These are phyloP conservation scores for Salpingus planirostris DNA, from an alignment of 2,888 invertebrate species.

Conservation along the genomic window DNA sequence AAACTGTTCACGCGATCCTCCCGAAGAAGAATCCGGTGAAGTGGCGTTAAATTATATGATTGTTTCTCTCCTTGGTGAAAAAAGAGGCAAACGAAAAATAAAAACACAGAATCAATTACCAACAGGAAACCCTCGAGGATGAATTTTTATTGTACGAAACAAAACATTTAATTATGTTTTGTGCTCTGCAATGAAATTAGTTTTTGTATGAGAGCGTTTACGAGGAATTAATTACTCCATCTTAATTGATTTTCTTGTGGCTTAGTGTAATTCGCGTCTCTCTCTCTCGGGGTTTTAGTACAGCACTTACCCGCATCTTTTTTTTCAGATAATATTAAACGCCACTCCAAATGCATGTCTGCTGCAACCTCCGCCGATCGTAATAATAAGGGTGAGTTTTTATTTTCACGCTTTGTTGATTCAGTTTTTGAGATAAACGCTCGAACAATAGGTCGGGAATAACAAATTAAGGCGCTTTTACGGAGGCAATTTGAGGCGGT, in stretches of 20 bases:
- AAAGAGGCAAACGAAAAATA: too few species aligned
- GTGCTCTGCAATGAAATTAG: conserved; percentile 36
- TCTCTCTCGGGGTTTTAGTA: conserved; percentile 27
- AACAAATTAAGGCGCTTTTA: conserved; percentile 26
- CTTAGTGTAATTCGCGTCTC: conserved; percentile 29
- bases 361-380: conserved; percentile 11
- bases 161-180: conserved; percentile 39
- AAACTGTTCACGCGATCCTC: conserved; percentile 16
- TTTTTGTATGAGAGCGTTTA: conserved; percentile 35
- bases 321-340: conserved; percentile 19
- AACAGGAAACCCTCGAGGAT: conserved; percentile 32
- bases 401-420: too few species aligned
- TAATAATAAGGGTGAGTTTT: conserved; percentile 1
- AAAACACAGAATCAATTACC: conserved; percentile 28
- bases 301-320: conserved; percentile 22
- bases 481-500: conserved; percentile 24
- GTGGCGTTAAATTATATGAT: conserved; percentile 31
- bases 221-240: conserved; percentile 38
- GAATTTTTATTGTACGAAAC: conserved; percentile 34
- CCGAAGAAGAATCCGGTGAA: conserved; percentile 14
- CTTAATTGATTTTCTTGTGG: conserved; percentile 38
- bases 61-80: too few species aligned
- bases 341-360: conserved; percentile 19
- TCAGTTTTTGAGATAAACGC: conserved; percentile 10
- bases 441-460: conserved; percentile 13